These are phyloP conservation scores for Nothobranchius kuhntae DNA, from an alignment of 2,113 vertebrate genomes.

Conservation along the genomic window DNA sequence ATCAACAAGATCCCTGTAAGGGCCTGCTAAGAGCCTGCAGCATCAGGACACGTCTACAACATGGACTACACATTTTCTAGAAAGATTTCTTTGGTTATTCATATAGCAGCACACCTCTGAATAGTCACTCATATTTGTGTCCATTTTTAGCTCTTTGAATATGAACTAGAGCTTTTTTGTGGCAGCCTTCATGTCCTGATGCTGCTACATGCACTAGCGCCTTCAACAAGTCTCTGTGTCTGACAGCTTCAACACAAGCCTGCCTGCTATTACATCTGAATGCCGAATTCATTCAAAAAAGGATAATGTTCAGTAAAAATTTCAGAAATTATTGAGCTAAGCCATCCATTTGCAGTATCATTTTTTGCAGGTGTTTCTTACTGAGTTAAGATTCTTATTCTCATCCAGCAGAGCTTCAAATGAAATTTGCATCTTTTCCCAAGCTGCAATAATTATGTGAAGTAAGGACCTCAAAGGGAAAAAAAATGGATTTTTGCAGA, in stretches of 20 bases:
- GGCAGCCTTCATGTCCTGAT: conserved; percentile 64
- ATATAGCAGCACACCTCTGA: too few relatives aligned
- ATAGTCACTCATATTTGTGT: neutral
- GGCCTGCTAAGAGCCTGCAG: too few relatives aligned
- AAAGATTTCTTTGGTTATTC: too few relatives aligned
- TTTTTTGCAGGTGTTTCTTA: neutral
- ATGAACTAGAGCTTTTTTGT: conserved; percentile 30
- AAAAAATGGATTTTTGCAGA: too few relatives aligned
- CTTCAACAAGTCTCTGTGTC: conserved; percentile 44
- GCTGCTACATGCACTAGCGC: conserved; percentile 37
- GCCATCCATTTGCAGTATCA: neutral
- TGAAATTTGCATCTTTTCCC: neutral
- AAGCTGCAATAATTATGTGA: neutral
- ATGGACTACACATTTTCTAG: too few relatives aligned
- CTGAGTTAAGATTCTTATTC: conserved; percentile 6
- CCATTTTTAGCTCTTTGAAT: neutral
- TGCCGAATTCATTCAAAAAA: too few relatives aligned
- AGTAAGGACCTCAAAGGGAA: neutral
- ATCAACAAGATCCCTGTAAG: neutral
- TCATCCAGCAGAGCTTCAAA: neutral
- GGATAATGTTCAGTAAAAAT: too few relatives aligned
- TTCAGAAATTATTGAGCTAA: too few relatives aligned
- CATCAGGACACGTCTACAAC: too few relatives aligned
- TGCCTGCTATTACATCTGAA: neutral
- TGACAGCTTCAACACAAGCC: conserved; percentile 52